Base-by-base conservation (phyloP, 64 coral and sea anemone genomes). In the Dendrophyllia cribrosa region DNA sequence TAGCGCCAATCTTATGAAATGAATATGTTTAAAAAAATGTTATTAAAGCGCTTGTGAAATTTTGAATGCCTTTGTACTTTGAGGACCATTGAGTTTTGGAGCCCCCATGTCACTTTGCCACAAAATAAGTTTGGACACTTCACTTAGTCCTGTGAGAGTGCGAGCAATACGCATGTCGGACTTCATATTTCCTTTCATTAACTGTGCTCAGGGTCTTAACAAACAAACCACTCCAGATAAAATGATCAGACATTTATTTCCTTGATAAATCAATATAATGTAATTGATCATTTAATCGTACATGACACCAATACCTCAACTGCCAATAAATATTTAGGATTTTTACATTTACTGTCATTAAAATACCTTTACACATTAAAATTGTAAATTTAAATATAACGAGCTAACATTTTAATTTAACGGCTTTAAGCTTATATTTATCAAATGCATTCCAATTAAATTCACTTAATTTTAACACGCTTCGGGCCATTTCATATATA, bases 351-450 rank as follows among this genome's bases (percentile, higher is more conserved):
- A 19, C 50, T 77, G 9, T 64, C 61, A 23, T 77, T 77, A 77
- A 77, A 77, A 77, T 77, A 77, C 75, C 75, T 77, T 49, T 8
- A 53, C n/a, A 15, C 75, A 21, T 77, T 56, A 8, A n/a, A 77
- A 22, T 77, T 77, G 13, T 19, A 56, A 56, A 21, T 77, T 77
- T 10, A 55, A 77, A 55, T 55, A 77, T 77, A 8, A 19, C 25
- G 46, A 1, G 51, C 50, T 55, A 58, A n/a, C 5, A 50, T 56
- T 50, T 75, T 74, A 47, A 49, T 50, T 20, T 77, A 77, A 77
- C 20, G 20, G 24, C n/a, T 77, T 0, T 51, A 77, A 64, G 13
- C 61, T 64, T 64, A 64, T 13, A 64, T 0, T 64, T 55, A 52
- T 55, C 22, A 20, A 77, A 9, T 77, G 48, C 2, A 51, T 77